Evolutionary conservation across 2,113 vertebrate species (phyloP).

Genomic region (Morone chrysops): DNA sequence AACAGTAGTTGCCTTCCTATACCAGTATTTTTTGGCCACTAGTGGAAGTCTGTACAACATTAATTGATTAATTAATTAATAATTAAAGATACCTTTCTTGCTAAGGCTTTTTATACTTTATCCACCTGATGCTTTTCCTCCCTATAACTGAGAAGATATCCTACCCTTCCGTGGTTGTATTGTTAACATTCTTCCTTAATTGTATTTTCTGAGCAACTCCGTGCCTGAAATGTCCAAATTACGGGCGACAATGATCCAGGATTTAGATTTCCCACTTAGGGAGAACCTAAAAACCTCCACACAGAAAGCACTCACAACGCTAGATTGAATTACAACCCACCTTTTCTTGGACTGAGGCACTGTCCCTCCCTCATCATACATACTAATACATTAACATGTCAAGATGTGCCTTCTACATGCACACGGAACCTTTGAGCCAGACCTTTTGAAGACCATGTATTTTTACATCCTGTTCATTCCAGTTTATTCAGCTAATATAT

Average conservation of each 20-base stretch:
- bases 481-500: neutral
- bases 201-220: neutral
- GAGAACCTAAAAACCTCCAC: neutral
- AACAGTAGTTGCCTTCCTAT: too few species aligned
- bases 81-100: too few species aligned
- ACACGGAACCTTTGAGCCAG: neutral
- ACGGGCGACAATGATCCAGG: neutral
- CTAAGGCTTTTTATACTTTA: neutral
- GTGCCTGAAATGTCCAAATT: neutral
- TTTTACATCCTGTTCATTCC: slow-evolving; percentile 1
- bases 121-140: too few species aligned
- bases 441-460: neutral
- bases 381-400: neutral
- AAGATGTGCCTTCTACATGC: slow-evolving; percentile 26
- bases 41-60: too few species aligned
- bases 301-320: neutral
- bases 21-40: too few species aligned
- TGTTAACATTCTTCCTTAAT: neutral
- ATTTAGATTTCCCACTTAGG: neutral
- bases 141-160: neutral
- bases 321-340: neutral
- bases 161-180: neutral
- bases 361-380: neutral
- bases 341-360: neutral
- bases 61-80: too few species aligned